Percentiles rank a stretch among this genome's conserved stretches.
Evolutionary conservation across 2,113 vertebrate genomes (phyloP).

Genomic region (Arothron firmamentum): DNA sequence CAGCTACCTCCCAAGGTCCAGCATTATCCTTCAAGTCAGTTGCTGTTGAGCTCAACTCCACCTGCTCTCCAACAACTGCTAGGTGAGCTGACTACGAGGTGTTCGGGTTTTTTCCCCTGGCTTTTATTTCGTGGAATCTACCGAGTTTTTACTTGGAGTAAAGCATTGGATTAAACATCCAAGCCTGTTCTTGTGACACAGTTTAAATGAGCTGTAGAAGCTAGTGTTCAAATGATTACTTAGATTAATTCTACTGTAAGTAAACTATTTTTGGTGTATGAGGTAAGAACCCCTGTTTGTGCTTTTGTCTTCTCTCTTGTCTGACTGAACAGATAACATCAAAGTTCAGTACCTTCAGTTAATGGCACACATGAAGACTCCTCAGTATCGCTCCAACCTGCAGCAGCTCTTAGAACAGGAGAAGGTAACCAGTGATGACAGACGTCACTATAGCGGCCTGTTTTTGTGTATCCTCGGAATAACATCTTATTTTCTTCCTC

Average conservation of each 20-base stretch:
- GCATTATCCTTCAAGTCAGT: conserved; percentile 86
- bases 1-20: conserved; percentile 98
- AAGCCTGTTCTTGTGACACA: too few species aligned
- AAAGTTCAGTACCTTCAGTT: conserved; percentile 97
- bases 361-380: conserved; percentile 93
- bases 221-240: too few species aligned
- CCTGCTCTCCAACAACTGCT: conserved; percentile 94
- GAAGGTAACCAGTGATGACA: conserved; percentile 75
- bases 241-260: too few species aligned
- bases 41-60: conserved; percentile 86
- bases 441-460: background rate
- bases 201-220: too few species aligned
- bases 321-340: conserved; percentile 82
- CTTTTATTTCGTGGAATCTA: background rate
- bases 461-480: background rate
- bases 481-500: background rate
- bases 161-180: background rate
- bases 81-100: conserved; percentile 73
- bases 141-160: background rate
- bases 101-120: background rate
- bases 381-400: conserved; percentile 90
- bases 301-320: conserved; percentile 1
- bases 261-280: too few species aligned
- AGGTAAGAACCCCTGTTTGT: too few species aligned
- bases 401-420: conserved; percentile 94